These are phyloP conservation scores for Lutjanus erythropterus DNA, from an alignment of 2,113 vertebrate genomes.

Conservation along the genomic window DNA sequence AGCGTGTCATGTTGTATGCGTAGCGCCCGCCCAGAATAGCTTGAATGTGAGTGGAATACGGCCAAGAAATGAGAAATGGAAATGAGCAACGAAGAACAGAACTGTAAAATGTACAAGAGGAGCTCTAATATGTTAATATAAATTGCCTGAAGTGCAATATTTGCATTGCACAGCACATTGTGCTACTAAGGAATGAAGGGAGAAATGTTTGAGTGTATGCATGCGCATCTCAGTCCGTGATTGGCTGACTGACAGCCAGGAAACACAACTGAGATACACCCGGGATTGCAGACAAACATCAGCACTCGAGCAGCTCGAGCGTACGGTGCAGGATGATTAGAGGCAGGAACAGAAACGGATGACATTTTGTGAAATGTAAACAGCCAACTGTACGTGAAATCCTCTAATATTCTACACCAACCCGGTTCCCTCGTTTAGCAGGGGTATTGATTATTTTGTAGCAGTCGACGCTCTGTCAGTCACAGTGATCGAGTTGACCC, in stretches of 20 bases:
- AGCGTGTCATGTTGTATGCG: conserved; percentile 7
- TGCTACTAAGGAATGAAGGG: neutral
- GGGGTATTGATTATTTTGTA: conserved; percentile 46
- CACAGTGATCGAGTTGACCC: conserved; percentile 54
- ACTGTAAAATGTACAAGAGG: conserved; percentile 4
- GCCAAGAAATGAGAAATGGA: conserved; percentile 47
- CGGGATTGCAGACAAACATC: conserved; percentile 24
- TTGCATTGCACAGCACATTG: conserved; percentile 30
- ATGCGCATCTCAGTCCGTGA: conserved; percentile 14
- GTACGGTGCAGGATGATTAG: neutral
- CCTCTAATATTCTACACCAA: neutral
- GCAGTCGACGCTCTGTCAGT: conserved; percentile 31
- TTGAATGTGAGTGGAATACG: conserved; percentile 16
- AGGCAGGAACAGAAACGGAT: neutral
- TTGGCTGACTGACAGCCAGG: conserved; percentile 33
- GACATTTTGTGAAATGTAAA: conserved; percentile 35
- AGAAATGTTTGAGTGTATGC: neutral
- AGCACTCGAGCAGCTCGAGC: neutral
- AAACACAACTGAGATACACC: conserved; percentile 10
- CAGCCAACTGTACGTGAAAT: conserved; percentile 2
- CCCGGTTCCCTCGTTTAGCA: conserved; percentile 7
- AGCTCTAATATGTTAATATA: conserved; percentile 45
- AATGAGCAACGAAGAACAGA: conserved; percentile 30
- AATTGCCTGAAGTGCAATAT: conserved; percentile 41
- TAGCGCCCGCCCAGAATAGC: neutral